Percentiles rank a stretch among this genome's conserved stretches.
These are phyloP conservation scores for Mythimna lalbum DNA, from an alignment of 2,888 invertebrate genomes.

Conservation along the genomic window DNA sequence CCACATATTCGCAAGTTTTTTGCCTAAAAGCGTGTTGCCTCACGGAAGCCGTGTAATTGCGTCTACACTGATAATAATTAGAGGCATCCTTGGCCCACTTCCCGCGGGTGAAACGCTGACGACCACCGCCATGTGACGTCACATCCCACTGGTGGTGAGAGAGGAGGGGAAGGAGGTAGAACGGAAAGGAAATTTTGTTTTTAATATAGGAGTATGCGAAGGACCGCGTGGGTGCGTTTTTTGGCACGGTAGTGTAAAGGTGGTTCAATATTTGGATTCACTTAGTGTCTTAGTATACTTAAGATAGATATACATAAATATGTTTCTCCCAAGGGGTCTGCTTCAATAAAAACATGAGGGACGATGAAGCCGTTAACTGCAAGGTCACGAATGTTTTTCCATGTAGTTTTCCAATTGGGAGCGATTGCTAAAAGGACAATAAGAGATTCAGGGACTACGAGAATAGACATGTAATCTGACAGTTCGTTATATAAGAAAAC, in stretches of 20 bases:
- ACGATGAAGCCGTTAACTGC: slow-evolving; percentile 21
- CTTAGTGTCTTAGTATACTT: neutral
- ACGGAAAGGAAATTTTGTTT: slow-evolving; percentile 21
- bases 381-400: neutral
- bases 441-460: neutral
- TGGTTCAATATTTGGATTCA: slow-evolving; percentile 19
- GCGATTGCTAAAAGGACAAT: slow-evolving; percentile 4
- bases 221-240: slow-evolving; percentile 3
- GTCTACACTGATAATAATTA: slow-evolving; percentile 66
- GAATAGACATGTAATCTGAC: neutral
- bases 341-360: neutral
- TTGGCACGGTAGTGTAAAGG: neutral
- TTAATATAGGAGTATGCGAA: slow-evolving; percentile 21
- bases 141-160: slow-evolving; percentile 13
- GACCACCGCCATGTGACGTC: slow-evolving; percentile 54
- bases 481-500: neutral
- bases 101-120: slow-evolving; percentile 58
- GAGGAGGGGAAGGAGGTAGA: neutral
- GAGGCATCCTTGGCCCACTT: slow-evolving; percentile 73
- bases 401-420: slow-evolving; percentile 6
- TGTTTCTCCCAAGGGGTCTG: too few species aligned
- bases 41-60: slow-evolving; percentile 43
- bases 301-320: too few species aligned
- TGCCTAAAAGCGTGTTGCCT: slow-evolving; percentile 35
- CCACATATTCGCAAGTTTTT: slow-evolving; percentile 8